Evolutionary conservation across 1,140 invertebrate species (phyloP), one percentile per base, ranked within the genome.

Genomic region (Tetramorium alpestre): DNA sequence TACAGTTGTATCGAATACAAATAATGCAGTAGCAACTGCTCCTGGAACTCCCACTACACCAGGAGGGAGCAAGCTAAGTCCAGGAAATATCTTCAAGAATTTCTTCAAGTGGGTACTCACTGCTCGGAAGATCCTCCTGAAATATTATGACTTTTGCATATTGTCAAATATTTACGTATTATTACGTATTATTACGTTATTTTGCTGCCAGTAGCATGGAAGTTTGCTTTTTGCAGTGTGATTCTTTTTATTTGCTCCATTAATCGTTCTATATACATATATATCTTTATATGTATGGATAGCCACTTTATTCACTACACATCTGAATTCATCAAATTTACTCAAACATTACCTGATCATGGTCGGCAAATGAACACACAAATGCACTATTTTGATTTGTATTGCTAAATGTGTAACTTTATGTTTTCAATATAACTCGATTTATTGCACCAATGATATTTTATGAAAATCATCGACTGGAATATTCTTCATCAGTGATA

Each of bases 81-180:
- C 97, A 51, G 97, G 97, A 94, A 98, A 98, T 96, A 98, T 98
- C 96, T 98, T 99, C 97, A 99, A 98, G 96, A 98, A 98, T 96
- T 98, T 98, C 96, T 98, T 98, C 97, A 99, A 99, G 98, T 99
- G 95, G 94, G 94, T 95, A 94, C 92, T 91, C 77, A 90, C 87
- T 89, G 70, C 89, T 92, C 90, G 80, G 91, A 91, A 91, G 89
- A 93, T 91, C 62, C 86, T 91, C 89, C 87, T 87, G 84, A 86
- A 88, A 90, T 81, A 84, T 51, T 87, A 85, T 92, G 87, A 87
- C 72, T 60, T 85, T 86, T 82, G 76, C 84, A 84, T 90, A 89
- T 90, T 62, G 62, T 89, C 82, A 51, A n/a, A 89, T 81, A 76
- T 88, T 78, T 82, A 88, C 75, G 73, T 58, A 88, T 73, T 73